Base-by-base conservation (phyloP, 2,888 invertebrate genomes). In the Mythimna loreyi region DNA sequence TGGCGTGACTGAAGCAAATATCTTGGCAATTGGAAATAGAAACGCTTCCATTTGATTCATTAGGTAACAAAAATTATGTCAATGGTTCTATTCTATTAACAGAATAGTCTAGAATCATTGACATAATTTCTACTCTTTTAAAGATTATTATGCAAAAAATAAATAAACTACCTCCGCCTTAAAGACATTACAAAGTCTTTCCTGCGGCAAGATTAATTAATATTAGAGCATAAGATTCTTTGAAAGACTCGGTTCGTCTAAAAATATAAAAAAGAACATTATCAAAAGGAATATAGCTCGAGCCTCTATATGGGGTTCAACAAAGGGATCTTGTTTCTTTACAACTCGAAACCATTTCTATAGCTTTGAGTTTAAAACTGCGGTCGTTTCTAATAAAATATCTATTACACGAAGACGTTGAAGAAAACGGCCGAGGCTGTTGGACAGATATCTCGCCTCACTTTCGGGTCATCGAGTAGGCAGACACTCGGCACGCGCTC, bases 1-100 rank as follows among this genome's bases (percentile, higher is more conserved):
- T 80, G 61, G 75, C 78, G 75, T 81, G 78, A 75, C 70, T 71
- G 57, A 58, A 80, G 70, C 57, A 72, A 80, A 74, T 75, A 72
- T 69, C 56, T 66, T 40, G n/a, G 60, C 25, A 61, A 80, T 69
- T 67, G 50, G 69, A 74, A 72, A 75, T 73, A 63, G 59, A 65
- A 78, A 57, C 21, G 67, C 55, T 79, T 69, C 55, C 55, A 65
- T 70, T 58, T 70, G 36, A 80, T 78, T 78, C 40, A 72, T 72
- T 68, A 57, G 28, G 79, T 56, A 62, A 63, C 53, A 63, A 60
- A 60, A 69, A 40, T 52, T 57, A 64, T 55, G 23, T 64, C 33
- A 53, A 67, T 62, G 19, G 1, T 40, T 7, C 30, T 55, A 64
- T 70, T 72, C 11, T 69, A 52, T 61, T 59, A 62, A 23, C 7